Conservation (phyloP, 2,888 invertebrate species). For the Temnothorax unifasciatus region DNA sequence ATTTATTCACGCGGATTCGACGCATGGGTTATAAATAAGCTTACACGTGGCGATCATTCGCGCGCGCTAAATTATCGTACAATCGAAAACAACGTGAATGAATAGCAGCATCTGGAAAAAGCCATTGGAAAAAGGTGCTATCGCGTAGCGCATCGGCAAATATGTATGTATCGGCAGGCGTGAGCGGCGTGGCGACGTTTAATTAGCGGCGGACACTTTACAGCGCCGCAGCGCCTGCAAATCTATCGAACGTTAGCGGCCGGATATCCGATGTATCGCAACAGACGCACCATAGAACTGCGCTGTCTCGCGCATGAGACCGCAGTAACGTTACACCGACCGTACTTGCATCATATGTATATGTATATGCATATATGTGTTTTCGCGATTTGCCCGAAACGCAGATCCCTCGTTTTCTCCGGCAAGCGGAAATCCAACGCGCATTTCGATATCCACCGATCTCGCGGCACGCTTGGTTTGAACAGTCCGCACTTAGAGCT, state of each 20-base stretch:
- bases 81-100: conserved; percentile 15
- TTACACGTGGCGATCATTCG: not conserved
- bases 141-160: conserved; percentile 24
- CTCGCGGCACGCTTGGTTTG: not conserved
- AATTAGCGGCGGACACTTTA: conserved; percentile 71
- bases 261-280: conserved; percentile 73
- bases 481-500: conserved; percentile 8
- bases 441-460: conserved; percentile 28
- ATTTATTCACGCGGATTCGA: conserved; percentile 1
- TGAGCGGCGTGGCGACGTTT: conserved; percentile 62
- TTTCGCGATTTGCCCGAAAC: conserved; percentile 55
- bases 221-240: conserved; percentile 60
- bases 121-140: conserved; percentile 5
- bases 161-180: not conserved
- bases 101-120: conserved; percentile 10
- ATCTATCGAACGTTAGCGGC: conserved; percentile 75
- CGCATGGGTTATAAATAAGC: conserved; percentile 12
- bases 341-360: conserved; percentile 19
- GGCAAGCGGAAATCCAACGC: conserved; percentile 23
- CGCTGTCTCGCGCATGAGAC: conserved; percentile 55
- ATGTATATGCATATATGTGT: not conserved
- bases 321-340: conserved; percentile 66
- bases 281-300: conserved; percentile 66
- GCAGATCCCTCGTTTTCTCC: conserved; percentile 56
- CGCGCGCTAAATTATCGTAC: conserved; percentile 8